Evolutionary conservation across 2,113 vertebrate species (phyloP), one percentile per base, ranked within the genome.

Genomic region (Coryphaenoides rupestris): DNA sequence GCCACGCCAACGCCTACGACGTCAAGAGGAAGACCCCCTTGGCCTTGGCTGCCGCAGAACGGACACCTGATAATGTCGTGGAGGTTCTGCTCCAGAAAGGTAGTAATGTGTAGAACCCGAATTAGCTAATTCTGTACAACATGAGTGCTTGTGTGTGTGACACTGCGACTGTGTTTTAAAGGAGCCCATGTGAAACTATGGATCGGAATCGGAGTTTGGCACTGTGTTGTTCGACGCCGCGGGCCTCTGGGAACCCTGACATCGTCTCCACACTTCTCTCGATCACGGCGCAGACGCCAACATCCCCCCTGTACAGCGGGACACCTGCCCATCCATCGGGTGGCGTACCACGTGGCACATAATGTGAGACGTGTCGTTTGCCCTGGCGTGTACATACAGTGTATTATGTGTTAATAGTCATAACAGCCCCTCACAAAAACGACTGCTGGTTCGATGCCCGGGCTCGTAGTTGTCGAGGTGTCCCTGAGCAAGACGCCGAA

Each of bases 241-340:
- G 26, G n/a, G 89, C 91, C 23, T 93, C 92, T 74, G 95, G 95
- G 88, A 94, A 98, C 75, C 94, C 95, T 46, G 95, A 98, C 66
- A 84, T 93, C 1, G 85, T 98, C 72, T 87, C 83, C 55, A 78
- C 96, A 66, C 80, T 99, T 62, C 82, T 62, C 82, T 99, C 66
- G 93, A 95, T 21, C 86, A 95, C 12, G 93, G 94, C 67, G 95
- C 96, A 62, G 94, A 98, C 79, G 93, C 96, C 75, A 98, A 98
- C 19, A 40, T 90, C 33, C 93, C n/a, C 95, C 65, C 94, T 94
- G 65, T 86, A 91, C 83, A 93, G 94, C 0, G 95, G n/a, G 95
- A 17, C 92, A 98, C 77, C 89, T 99, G 79, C 96, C 96, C 21
- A 94, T 99, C 75, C 96, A 99, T 54, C 91, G 94, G 69, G 93